Conservation (phyloP, 2,113 vertebrate genomes). For the Setophaga kirtlandii region DNA sequence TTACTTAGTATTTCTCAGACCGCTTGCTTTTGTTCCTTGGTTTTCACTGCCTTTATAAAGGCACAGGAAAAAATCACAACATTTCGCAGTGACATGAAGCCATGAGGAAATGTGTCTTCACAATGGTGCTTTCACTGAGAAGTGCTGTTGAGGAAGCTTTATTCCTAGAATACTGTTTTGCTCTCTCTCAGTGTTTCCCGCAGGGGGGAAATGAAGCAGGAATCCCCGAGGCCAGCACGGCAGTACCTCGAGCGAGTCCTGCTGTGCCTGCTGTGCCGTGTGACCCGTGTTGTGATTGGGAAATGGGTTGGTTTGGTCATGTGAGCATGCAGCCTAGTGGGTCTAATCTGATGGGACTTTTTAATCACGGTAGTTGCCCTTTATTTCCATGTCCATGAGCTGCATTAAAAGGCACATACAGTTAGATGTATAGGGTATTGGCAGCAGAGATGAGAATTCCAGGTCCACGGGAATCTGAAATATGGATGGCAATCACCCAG, state of each 20-base stretch:
- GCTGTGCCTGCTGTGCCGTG: background rate
- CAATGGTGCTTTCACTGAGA: background rate
- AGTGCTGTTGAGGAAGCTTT: background rate
- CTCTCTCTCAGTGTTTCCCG: accelerated
- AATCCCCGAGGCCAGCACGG: background rate
- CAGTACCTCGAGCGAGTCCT: background rate
- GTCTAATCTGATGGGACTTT: background rate
- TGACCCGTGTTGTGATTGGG: background rate
- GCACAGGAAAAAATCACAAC: background rate
- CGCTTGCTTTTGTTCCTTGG: background rate
- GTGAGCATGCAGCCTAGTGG: background rate
- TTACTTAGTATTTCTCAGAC: constrained; percentile 3
- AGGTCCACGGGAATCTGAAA: background rate
- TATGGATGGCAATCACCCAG: background rate
- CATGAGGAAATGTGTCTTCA: background rate
- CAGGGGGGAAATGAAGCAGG: background rate
- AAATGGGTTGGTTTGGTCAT: background rate
- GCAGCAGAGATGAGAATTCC: background rate
- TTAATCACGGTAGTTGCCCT: background rate
- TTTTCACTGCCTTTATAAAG: background rate
- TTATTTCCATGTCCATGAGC: background rate
- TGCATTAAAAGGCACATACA: background rate
- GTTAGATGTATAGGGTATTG: background rate
- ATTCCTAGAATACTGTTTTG: background rate
- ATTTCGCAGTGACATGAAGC: background rate